Percentiles rank a stretch among this genome's conserved stretches.
These are phyloP conservation scores for Sebastes steindachneri DNA, from an alignment of 2,797 vertebrate genomes.

Conservation along the genomic window DNA sequence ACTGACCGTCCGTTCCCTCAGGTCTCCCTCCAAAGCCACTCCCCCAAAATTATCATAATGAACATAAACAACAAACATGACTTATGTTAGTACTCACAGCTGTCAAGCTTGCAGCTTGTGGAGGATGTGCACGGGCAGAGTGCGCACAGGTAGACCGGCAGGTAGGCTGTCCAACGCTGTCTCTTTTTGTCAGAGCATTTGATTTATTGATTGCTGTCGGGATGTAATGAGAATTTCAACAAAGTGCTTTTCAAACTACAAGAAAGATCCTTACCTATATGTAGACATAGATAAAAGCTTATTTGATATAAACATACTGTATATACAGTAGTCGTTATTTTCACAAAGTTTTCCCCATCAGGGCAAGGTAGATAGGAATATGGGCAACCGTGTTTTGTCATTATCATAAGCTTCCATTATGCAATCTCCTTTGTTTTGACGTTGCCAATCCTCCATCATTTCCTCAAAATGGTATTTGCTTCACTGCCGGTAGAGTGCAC, in stretches of 20 bases:
- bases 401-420: background rate
- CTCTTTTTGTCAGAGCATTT: too few relatives aligned
- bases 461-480: background rate
- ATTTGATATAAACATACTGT: background rate
- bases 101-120: too few relatives aligned
- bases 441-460: background rate
- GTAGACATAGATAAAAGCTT: background rate
- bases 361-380: background rate
- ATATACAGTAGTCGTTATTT: background rate
- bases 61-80: too few relatives aligned
- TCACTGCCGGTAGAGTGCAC: background rate
- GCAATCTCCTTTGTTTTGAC: background rate
- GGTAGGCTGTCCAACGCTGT: too few relatives aligned
- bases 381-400: background rate
- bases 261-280: background rate
- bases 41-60: too few relatives aligned
- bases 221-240: too few relatives aligned
- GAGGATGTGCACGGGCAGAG: too few relatives aligned
- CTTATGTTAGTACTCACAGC: too few relatives aligned
- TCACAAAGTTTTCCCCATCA: background rate
- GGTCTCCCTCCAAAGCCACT: too few relatives aligned
- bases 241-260: background rate
- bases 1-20: accelerated
- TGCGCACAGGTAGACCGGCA: too few relatives aligned
- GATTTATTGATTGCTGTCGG: too few relatives aligned